A percentile compares a stretch with the other conserved stretches of the same genome.
phyloP scores from a whole-genome alignment of 2,113 vertebrate species.

The Antigone vipio region DNA sequence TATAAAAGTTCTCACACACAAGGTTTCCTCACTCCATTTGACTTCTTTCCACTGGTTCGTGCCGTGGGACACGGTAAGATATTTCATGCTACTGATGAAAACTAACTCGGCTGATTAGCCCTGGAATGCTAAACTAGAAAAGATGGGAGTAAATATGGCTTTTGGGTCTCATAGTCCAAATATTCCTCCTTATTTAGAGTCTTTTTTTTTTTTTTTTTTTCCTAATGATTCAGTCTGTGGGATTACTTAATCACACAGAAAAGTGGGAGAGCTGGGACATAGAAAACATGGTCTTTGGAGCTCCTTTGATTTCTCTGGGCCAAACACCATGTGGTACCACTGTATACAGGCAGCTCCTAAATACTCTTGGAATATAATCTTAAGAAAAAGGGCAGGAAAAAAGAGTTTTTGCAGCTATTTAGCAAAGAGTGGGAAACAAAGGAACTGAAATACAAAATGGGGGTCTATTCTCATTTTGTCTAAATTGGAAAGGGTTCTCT shows the following conservation, averaged over 20 bases:
- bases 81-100: neutral
- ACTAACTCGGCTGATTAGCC: neutral
- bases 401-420: neutral
- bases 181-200: neutral
- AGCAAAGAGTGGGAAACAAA: neutral
- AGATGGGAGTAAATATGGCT: neutral
- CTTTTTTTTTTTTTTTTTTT: neutral
- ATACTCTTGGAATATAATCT: neutral
- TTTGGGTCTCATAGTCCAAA: neutral
- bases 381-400: neutral
- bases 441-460: neutral
- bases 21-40: neutral
- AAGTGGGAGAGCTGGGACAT: neutral
- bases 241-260: neutral
- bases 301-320: neutral
- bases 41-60: neutral
- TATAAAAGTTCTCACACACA: slow-evolving; percentile 38
- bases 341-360: neutral
- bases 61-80: slow-evolving; percentile 55
- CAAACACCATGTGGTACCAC: neutral
- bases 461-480: neutral
- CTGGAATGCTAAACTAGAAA: neutral
- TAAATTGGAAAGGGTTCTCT: neutral
- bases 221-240: neutral
- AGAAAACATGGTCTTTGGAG: neutral